phyloP scores from a whole-genome alignment of 1,140 invertebrate genomes.

The Drosophila subpulchrella region DNA sequence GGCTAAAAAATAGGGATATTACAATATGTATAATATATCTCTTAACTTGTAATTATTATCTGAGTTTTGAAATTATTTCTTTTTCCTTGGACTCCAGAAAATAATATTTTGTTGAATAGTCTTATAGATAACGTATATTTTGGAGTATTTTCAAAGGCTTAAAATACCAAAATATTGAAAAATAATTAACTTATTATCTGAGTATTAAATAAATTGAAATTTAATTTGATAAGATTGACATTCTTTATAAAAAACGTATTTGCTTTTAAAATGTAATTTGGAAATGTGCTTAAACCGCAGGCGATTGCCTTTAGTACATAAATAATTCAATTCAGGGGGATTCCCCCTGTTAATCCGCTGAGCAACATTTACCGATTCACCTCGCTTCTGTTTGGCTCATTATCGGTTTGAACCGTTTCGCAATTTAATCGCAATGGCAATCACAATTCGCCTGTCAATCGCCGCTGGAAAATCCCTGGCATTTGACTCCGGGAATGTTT shows the following conservation, averaged over 20 bases:
- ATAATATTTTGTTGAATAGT: too few relatives aligned
- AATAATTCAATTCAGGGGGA: conserved; percentile 21
- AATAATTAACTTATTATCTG: too few relatives aligned
- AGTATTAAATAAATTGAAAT: too few relatives aligned
- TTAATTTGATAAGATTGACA: too few relatives aligned
- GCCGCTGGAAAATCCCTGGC: conserved; percentile 9
- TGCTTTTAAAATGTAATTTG: neutral
- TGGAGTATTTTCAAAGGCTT: too few relatives aligned
- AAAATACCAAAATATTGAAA: too few relatives aligned
- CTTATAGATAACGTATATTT: too few relatives aligned
- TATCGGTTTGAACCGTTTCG: conserved; percentile 13
- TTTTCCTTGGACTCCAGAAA: too few relatives aligned
- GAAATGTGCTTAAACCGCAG: neutral
- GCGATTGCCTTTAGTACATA: conserved; percentile 3
- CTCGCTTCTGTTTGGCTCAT: conserved; percentile 27
- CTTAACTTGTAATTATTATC: too few relatives aligned
- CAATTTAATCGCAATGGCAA: conserved; percentile 11
- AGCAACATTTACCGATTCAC: conserved; percentile 6
- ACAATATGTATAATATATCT: neutral
- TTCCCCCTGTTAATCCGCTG: conserved; percentile 12
- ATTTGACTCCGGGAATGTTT: conserved; percentile 14
- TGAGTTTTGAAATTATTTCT: too few relatives aligned
- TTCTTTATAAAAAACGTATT: too few relatives aligned
- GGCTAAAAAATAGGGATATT: neutral
- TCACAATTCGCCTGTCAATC: conserved; percentile 29